Percentiles rank a stretch among this genome's conserved stretches.
Conservation (phyloP, 2,113 vertebrate species). For the Caranx melampygus region DNA sequence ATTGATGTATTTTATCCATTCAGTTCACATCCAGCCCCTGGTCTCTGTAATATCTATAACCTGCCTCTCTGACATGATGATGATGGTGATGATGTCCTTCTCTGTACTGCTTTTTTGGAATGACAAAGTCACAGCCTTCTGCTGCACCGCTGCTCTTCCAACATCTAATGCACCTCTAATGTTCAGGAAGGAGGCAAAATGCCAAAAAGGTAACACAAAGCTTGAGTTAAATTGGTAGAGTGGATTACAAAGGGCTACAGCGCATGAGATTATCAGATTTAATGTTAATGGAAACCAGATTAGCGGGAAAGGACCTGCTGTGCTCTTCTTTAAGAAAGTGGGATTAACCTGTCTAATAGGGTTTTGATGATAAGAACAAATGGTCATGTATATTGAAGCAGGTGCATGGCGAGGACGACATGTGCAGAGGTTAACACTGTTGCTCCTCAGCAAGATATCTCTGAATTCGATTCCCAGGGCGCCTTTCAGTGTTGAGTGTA, state of each 20-base stretch:
- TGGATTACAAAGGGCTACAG: conserved; percentile 62
- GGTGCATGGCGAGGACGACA: background rate
- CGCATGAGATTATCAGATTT: conserved; percentile 58
- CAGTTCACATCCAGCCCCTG: background rate
- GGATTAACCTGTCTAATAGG: conserved; percentile 70
- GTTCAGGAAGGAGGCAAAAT: conserved; percentile 19
- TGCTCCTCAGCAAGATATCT: too few species aligned
- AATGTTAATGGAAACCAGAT: conserved; percentile 68
- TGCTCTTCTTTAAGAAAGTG: conserved; percentile 39
- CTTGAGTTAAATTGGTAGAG: conserved; percentile 44
- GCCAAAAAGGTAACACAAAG: conserved; percentile 50
- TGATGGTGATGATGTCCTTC: background rate
- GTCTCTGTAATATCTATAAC: background rate
- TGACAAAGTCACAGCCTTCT: background rate
- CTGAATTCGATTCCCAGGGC: too few species aligned
- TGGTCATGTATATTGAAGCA: background rate
- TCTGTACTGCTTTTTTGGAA: background rate
- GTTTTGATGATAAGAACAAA: conserved; percentile 26
- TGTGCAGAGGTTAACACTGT: too few species aligned
- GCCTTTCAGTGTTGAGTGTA: too few species aligned
- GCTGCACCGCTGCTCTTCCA: background rate
- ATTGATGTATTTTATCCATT: background rate
- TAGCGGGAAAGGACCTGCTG: conserved; percentile 58
- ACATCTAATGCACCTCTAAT: background rate
- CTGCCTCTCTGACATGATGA: background rate